Percentiles rank a stretch among this genome's conserved stretches.
phyloP scores from a whole-genome alignment of 2,888 invertebrate species.

The Pediacus dermestoides region DNA sequence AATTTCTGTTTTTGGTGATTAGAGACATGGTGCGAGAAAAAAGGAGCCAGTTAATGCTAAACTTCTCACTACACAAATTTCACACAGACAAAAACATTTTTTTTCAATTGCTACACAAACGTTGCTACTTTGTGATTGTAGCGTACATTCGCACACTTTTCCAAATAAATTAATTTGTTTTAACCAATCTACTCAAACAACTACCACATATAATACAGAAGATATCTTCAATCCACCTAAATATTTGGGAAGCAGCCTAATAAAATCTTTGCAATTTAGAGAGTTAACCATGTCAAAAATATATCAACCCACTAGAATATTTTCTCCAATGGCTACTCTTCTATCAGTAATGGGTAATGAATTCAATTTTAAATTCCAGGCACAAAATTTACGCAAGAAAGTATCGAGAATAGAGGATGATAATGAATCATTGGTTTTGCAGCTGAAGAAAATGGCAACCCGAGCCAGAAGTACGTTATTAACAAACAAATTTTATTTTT shows the following conservation, averaged over 20 bases:
- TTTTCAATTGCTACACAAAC: constrained; percentile 19
- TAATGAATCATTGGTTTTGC: constrained; percentile 92
- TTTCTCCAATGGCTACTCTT: constrained; percentile 45
- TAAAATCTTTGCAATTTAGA: constrained; percentile 32
- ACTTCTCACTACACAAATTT: too few species aligned
- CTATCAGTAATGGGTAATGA: constrained; percentile 44
- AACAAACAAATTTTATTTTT: constrained; percentile 6
- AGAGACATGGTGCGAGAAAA: neutral
- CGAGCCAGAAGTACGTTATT: constrained; percentile 72
- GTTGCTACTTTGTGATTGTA: constrained; percentile 12
- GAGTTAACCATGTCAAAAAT: constrained; percentile 36
- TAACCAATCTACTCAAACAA: constrained; percentile 17
- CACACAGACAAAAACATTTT: constrained; percentile 1
- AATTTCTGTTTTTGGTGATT: neutral
- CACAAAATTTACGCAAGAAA: constrained; percentile 83
- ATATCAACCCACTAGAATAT: constrained; percentile 34
- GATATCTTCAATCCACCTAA: neutral
- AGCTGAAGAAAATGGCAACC: constrained; percentile 94
- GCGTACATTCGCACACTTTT: too few species aligned
- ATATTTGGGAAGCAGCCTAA: constrained; percentile 18
- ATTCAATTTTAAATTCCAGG: constrained; percentile 55
- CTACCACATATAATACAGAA: neutral
- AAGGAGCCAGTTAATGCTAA: neutral
- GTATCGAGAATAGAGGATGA: constrained; percentile 92
- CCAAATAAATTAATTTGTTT: neutral